These are phyloP conservation scores for Fabriciana adippe DNA, from an alignment of 2,888 invertebrate species.

Conservation along the genomic window DNA sequence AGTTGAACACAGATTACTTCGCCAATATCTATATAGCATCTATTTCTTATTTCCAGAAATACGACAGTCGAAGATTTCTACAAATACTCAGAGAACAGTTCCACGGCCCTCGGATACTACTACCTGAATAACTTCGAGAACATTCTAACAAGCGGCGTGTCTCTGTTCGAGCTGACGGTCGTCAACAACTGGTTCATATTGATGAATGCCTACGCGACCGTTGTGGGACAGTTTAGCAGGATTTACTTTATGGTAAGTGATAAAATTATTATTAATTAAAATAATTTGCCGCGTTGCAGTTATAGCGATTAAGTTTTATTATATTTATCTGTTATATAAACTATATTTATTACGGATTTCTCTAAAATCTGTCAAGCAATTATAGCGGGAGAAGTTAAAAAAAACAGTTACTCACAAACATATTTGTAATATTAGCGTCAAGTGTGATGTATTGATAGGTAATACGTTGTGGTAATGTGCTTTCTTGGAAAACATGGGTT, in stretches of 20 bases:
- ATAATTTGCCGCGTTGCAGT: not conserved
- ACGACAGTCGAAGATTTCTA: constrained; percentile 93
- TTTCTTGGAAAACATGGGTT: too few relatives aligned
- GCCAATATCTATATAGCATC: too few relatives aligned
- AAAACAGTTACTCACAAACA: not conserved
- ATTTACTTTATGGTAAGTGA: constrained; percentile 94
- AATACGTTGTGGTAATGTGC: too few relatives aligned
- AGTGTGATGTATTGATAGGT: too few relatives aligned
- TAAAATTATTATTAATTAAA: too few relatives aligned
- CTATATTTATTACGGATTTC: too few relatives aligned
- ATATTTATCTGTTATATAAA: too few relatives aligned
- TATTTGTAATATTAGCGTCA: too few relatives aligned
- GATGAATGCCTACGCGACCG: constrained; percentile 92
- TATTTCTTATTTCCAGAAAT: constrained; percentile 79
- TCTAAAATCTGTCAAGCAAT: too few relatives aligned
- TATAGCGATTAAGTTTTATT: not conserved
- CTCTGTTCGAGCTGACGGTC: constrained; percentile 93
- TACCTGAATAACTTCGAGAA: constrained; percentile 93
- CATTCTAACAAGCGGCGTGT: constrained; percentile 89
- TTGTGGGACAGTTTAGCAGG: constrained; percentile 87
- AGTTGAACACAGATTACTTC: too few relatives aligned
- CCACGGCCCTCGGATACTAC: constrained; percentile 89
- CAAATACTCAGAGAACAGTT: constrained; percentile 85
- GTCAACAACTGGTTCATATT: constrained; percentile 97
- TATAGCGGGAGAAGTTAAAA: too few relatives aligned